Conservation (phyloP, 2,888 invertebrate genomes). For the Tanypteryx hageni region DNA sequence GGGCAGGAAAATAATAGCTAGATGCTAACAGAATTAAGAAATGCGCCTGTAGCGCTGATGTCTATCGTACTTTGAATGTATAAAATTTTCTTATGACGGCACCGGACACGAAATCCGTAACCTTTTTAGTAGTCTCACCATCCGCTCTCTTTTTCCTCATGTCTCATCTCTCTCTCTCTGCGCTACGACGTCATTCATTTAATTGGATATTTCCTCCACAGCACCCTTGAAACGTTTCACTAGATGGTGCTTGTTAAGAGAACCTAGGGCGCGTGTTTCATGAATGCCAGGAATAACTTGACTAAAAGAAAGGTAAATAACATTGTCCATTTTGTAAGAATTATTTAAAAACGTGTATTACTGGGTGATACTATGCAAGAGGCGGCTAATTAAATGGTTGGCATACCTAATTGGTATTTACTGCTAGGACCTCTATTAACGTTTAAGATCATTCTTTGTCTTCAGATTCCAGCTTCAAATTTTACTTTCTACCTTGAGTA, state of each 20-base stretch:
- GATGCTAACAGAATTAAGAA: background rate
- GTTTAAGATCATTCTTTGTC: too few relatives aligned
- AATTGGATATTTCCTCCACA: background rate
- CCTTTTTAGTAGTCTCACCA: background rate
- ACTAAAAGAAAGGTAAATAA: background rate
- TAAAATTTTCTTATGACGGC: background rate
- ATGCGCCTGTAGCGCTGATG: too few relatives aligned
- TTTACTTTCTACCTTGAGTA: too few relatives aligned
- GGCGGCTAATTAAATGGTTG: too few relatives aligned
- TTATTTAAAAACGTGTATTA: too few relatives aligned
- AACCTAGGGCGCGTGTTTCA: background rate
- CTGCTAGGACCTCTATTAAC: too few relatives aligned
- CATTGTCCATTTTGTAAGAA: too few relatives aligned
- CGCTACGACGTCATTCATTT: background rate
- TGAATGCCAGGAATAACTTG: background rate
- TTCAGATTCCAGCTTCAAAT: too few relatives aligned
- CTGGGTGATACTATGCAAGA: too few relatives aligned
- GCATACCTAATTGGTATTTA: too few relatives aligned
- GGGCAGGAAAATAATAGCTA: background rate
- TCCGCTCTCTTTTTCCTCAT: background rate
- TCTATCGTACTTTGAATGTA: background rate
- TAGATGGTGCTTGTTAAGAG: background rate
- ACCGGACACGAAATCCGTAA: background rate
- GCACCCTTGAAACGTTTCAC: background rate
- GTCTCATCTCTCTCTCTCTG: background rate